Base-by-base conservation (phyloP, 2,888 invertebrate species). In the Drosophila birchii region DNA sequence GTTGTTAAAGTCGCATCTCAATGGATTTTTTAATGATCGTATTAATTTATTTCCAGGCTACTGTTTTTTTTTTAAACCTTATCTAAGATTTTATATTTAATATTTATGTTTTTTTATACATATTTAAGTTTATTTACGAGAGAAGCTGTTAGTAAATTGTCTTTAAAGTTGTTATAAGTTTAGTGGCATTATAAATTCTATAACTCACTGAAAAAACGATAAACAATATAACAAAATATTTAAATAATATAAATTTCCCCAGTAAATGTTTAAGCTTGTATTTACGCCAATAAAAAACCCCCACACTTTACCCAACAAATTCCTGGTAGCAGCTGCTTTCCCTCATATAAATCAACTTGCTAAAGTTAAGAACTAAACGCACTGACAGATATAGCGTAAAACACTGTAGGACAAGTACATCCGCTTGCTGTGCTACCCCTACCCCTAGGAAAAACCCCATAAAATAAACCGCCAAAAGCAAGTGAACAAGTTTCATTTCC, bases 401-500 rank as follows among this genome's bases (percentile, higher is more conserved):
- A 57, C 49, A 58, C 49, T 34, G 51, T 20, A 51, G 20, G 34
- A 36, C 34, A 51, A 51, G 34, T 20, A 51, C 49, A 49, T 36
- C 57, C 49, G 49, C 23, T 36, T 57, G 34, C 47, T 57, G 57
- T 36, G n/a, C 1, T 20, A 29, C 7, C 29, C 29, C 32, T 45
- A 4, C 34, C 34, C n/a, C n/a, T n/a, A 29, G 44, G 43, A 45
- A 58, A 67, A 56, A 18, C 11, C 54, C 54, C 71, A 78, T 43
- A 72, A 84, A 71, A 76, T 80, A 74, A 81, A 73, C 61, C 38
- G 14, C 71, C 51, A 51, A 64, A 75, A 78, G 71, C 77, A 79
- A 78, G 54, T 51, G 39, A 43, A 64, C 41, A 68, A 56, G 68
- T 70, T 56, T 70, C 62, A 47, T 70, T 64, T 59, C 45, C 53